phyloP scores from a whole-genome alignment of 2,797 vertebrate species.

The Liparis tanakae region DNA sequence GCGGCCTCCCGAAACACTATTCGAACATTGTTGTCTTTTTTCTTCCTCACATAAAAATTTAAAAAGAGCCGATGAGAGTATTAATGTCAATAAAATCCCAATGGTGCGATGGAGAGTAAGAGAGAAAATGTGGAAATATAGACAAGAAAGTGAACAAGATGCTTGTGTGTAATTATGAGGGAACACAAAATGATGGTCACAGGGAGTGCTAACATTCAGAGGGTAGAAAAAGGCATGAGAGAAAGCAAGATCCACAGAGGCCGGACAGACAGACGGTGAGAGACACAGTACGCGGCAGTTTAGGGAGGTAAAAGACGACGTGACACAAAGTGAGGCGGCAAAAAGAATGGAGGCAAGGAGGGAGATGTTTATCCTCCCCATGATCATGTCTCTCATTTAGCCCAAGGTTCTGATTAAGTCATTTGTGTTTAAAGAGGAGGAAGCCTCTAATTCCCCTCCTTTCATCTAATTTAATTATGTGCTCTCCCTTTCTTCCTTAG shows the following conservation, averaged over 20 bases:
- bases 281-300: constrained; percentile 35
- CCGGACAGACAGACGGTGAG: constrained; percentile 3
- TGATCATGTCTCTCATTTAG: constrained; percentile 76
- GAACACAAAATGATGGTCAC: constrained; percentile 20
- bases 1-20: not conserved
- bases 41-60: not conserved
- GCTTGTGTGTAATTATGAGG: constrained; percentile 5
- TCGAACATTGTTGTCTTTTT: not conserved
- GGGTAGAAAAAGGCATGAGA: not conserved
- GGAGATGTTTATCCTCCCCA: constrained; percentile 74
- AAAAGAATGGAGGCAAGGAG: constrained; percentile 47
- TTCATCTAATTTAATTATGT: constrained; percentile 83
- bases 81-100: not conserved
- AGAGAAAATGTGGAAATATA: not conserved
- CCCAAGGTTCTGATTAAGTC: constrained; percentile 80
- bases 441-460: constrained; percentile 79
- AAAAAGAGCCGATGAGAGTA: not conserved
- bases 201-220: constrained; percentile 25
- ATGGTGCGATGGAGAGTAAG: not conserved
- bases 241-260: constrained; percentile 13
- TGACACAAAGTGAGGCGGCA: constrained; percentile 43
- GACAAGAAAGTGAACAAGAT: not conserved
- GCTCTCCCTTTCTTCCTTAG: constrained; percentile 75
- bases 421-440: constrained; percentile 80
- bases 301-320: constrained; percentile 49